Evolutionary conservation across 2,797 vertebrate species (phyloP).

Genomic region (Potorous gilbertii): DNA sequence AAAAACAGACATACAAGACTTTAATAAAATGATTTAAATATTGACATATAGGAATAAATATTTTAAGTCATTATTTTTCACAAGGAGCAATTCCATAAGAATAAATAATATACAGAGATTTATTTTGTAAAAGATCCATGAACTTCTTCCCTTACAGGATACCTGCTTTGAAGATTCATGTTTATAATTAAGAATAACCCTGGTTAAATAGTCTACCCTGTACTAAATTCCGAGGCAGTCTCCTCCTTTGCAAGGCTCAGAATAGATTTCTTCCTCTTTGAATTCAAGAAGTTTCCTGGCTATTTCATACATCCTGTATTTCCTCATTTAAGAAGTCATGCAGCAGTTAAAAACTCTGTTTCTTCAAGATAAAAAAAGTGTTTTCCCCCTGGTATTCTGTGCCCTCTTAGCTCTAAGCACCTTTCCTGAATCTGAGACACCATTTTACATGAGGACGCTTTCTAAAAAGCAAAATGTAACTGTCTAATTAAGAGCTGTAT

Average conservation of each 20-base stretch:
- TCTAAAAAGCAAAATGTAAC: slow-evolving; percentile 85
- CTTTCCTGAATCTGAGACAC: slow-evolving; percentile 81
- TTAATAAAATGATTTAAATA: not conserved
- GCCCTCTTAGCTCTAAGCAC: slow-evolving; percentile 82
- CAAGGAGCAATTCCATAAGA: not conserved
- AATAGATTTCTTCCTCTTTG: not conserved
- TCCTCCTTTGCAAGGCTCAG: not conserved
- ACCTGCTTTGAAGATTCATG: not conserved
- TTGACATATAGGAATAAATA: slow-evolving; percentile 46
- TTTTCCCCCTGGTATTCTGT: slow-evolving; percentile 76
- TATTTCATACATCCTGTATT: not conserved
- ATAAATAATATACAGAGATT: not conserved
- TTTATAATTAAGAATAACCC: not conserved
- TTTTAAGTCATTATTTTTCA: slow-evolving; percentile 29
- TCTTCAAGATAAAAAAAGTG: slow-evolving; percentile 69
- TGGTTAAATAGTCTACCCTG: not conserved
- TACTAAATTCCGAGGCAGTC: slow-evolving; percentile 18
- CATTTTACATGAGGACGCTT: slow-evolving; percentile 82
- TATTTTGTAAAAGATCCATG: slow-evolving; percentile 15
- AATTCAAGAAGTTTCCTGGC: slow-evolving; percentile 33
- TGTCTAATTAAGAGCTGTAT: slow-evolving; percentile 89
- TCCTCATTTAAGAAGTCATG: slow-evolving; percentile 59
- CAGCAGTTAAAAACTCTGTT: slow-evolving; percentile 74
- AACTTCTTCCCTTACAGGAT: not conserved
- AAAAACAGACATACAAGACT: slow-evolving; percentile 29